Conservation (phyloP, 2,797 vertebrate genomes). For the Muraenolepis orangiensis region DNA sequence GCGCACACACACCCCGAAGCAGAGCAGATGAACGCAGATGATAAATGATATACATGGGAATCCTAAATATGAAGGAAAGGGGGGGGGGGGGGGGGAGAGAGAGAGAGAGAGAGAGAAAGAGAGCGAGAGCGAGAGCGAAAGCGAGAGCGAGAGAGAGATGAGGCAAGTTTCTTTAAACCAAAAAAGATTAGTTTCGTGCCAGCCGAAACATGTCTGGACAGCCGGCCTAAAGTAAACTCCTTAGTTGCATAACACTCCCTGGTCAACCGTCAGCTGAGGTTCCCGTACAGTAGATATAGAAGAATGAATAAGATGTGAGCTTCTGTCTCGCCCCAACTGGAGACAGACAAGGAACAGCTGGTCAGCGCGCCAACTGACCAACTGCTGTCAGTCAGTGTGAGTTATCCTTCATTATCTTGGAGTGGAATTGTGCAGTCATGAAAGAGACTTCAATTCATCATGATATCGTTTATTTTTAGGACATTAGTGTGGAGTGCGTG, state of each 20-base stretch:
- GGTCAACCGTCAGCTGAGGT: background rate
- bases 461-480: too few species aligned
- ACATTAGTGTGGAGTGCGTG: too few species aligned
- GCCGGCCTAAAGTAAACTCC: too few species aligned
- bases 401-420: too few species aligned
- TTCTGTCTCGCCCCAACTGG: background rate
- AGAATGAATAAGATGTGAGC: constrained; percentile 7
- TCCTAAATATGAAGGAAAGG: constrained; percentile 33
- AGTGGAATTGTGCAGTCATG: too few species aligned
- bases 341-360: background rate
- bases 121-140: background rate
- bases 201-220: constrained; percentile 58
- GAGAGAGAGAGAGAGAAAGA: background rate
- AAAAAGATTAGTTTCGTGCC: too few species aligned
- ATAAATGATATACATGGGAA: constrained; percentile 56
- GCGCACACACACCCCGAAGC: background rate
- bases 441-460: too few species aligned
- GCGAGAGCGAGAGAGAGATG: constrained; percentile 4
- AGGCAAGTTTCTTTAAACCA: constrained; percentile 10
- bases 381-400: too few species aligned
- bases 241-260: too few species aligned
- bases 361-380: too few species aligned
- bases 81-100: background rate
- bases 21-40: constrained; percentile 42
- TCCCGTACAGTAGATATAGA: too few species aligned